These are phyloP conservation scores for Drosophila athabasca DNA, from an alignment of 1,140 invertebrate species.

Conservation along the genomic window DNA sequence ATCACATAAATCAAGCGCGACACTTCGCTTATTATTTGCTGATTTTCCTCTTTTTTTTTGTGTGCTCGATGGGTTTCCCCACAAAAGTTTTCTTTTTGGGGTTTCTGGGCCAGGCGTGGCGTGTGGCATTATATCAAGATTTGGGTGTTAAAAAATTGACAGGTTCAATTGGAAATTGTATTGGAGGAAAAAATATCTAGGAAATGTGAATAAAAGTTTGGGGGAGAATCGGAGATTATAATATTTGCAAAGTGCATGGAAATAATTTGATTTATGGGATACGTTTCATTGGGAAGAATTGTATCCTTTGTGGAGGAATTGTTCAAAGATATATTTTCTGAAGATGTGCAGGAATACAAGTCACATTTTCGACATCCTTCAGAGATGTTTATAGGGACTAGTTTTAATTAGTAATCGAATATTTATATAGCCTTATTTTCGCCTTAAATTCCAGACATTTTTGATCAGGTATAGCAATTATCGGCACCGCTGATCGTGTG, in stretches of 20 bases:
- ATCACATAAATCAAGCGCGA: conserved; percentile 78
- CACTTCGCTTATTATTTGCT: conserved; percentile 79
- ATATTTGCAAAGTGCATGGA: conserved; percentile 14
- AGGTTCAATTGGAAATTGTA: conserved; percentile 33
- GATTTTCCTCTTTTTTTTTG: conserved; percentile 54
- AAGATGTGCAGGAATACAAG: no score
- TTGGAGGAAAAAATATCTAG: background rate
- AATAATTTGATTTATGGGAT: conserved; percentile 26
- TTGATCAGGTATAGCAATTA: conserved; percentile 10
- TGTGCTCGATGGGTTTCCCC: conserved; percentile 1
- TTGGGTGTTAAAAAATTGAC: conserved; percentile 48
- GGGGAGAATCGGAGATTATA: conserved; percentile 12
- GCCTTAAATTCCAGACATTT: conserved; percentile 3
- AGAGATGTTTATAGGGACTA: no score
- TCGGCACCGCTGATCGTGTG: conserved; percentile 37
- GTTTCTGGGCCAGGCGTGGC: background rate
- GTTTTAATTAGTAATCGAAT: background rate
- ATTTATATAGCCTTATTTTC: background rate
- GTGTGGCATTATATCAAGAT: conserved; percentile 56
- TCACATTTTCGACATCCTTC: no score
- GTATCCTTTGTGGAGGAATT: background rate
- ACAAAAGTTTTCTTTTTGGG: conserved; percentile 36
- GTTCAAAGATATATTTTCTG: no score
- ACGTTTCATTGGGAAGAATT: background rate
- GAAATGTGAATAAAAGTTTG: conserved; percentile 6